Conservation (phyloP, 2,113 vertebrate species). For the Coptodon rendalli region DNA sequence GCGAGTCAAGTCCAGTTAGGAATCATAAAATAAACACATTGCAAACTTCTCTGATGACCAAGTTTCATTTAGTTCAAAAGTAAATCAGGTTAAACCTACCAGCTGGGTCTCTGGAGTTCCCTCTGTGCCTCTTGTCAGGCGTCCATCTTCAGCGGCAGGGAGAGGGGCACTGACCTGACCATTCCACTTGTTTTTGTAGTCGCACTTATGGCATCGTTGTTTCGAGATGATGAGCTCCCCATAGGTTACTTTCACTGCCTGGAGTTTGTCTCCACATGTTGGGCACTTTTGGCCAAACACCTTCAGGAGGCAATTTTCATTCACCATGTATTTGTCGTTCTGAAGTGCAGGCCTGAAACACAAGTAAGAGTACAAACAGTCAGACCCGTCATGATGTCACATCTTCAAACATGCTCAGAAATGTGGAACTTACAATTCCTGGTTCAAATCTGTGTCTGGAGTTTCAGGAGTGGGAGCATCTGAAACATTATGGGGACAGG, state of each 20-base stretch:
- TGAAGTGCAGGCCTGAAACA: neutral
- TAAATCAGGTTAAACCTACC: neutral
- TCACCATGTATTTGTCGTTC: conserved; percentile 15
- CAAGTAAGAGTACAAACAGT: neutral
- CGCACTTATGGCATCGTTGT: conserved; percentile 18
- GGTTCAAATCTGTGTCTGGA: neutral
- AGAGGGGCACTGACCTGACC: neutral
- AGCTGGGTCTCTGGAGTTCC: neutral
- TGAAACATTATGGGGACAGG: neutral
- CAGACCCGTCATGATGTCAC: neutral
- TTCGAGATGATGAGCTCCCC: neutral
- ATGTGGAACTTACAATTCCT: neutral
- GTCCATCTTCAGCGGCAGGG: neutral
- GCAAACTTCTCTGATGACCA: neutral
- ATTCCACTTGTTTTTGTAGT: conserved; percentile 12
- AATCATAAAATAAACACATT: neutral
- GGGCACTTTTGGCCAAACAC: conserved; percentile 17
- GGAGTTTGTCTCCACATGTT: neutral
- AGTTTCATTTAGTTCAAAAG: neutral
- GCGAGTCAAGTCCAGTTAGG: neutral
- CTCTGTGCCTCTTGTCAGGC: neutral
- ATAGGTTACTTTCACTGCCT: conserved; percentile 5
- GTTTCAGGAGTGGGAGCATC: neutral
- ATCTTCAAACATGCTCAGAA: neutral
- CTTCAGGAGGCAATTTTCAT: conserved; percentile 23